Percentiles rank a stretch among this genome's conserved stretches.
Evolutionary conservation across 2,113 vertebrate genomes (phyloP).

Genomic region (Porphyrio hochstetteri): DNA sequence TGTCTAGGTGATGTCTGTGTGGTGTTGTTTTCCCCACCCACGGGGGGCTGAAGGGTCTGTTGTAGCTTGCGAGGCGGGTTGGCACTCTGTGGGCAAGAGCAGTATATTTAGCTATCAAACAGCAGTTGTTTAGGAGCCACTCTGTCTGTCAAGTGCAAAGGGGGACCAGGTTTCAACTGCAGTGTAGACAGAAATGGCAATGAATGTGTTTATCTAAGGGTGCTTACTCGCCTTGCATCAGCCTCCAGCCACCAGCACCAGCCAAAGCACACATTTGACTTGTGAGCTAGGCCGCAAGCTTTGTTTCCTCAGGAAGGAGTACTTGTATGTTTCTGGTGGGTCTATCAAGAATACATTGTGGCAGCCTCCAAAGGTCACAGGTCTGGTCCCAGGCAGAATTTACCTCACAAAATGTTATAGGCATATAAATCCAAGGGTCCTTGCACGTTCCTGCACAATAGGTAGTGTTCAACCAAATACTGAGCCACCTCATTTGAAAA

Average conservation of each 20-base stretch:
- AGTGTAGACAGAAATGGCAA: not conserved
- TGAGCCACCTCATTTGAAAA: not conserved
- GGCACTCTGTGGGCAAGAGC: not conserved
- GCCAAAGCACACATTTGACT: not conserved
- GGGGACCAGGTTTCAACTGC: not conserved
- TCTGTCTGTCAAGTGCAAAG: not conserved
- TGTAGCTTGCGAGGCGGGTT: not conserved
- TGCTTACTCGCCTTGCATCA: not conserved
- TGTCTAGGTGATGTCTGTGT: not conserved
- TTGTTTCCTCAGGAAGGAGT: not conserved
- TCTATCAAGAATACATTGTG: not conserved
- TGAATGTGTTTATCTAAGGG: not conserved
- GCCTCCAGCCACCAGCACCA: not conserved
- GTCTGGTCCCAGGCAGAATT: not conserved
- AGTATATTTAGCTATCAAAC: not conserved
- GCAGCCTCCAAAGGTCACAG: not conserved
- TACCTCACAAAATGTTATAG: not conserved
- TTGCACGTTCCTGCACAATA: not conserved
- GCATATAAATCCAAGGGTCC: not conserved
- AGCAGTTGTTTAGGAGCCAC: not conserved
- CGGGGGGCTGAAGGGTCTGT: accelerated
- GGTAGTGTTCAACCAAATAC: not conserved
- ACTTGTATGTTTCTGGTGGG: not conserved
- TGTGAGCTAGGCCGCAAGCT: not conserved
- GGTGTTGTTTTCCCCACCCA: not conserved